Evolutionary conservation across 2,888 invertebrate species (phyloP).

Genomic region (Drosophila siamana): DNA sequence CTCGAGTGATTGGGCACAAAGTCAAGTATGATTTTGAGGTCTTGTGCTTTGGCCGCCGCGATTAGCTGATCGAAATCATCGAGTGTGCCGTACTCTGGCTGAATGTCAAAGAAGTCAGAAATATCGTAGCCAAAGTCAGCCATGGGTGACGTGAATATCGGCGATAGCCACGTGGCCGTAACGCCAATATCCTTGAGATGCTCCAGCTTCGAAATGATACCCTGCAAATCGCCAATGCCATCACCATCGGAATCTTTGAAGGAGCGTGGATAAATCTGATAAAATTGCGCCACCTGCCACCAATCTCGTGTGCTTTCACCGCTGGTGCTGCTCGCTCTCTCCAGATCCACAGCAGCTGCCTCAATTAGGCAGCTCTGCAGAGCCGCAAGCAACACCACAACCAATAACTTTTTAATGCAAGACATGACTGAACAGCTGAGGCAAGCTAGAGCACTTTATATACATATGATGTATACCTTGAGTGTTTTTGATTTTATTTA

Average conservation of each 20-base stretch:
- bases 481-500: conserved; percentile 36
- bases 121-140: conserved; percentile 92
- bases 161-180: conserved; percentile 90
- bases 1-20: conserved; percentile 92
- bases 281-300: conserved; percentile 93
- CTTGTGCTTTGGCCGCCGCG: conserved; percentile 86
- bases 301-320: conserved; percentile 87
- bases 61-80: conserved; percentile 89
- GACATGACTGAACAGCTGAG: conserved; percentile 49
- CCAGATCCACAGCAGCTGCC: conserved; percentile 45
- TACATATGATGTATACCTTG: conserved; percentile 15
- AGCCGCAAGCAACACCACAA: conserved; percentile 26
- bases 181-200: conserved; percentile 89
- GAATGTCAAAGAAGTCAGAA: conserved; percentile 89
- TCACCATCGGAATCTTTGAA: conserved; percentile 93
- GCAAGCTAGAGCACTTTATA: not conserved
- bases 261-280: conserved; percentile 94
- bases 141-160: conserved; percentile 91
- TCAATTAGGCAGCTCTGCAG: conserved; percentile 22
- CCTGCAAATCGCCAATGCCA: conserved; percentile 93
- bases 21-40: conserved; percentile 87
- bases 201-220: conserved; percentile 88
- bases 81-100: conserved; percentile 89
- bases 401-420: conserved; percentile 28
- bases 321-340: conserved; percentile 29